These are phyloP conservation scores for Zeuzera pyrina DNA, from an alignment of 2,888 invertebrate genomes.

Conservation along the genomic window DNA sequence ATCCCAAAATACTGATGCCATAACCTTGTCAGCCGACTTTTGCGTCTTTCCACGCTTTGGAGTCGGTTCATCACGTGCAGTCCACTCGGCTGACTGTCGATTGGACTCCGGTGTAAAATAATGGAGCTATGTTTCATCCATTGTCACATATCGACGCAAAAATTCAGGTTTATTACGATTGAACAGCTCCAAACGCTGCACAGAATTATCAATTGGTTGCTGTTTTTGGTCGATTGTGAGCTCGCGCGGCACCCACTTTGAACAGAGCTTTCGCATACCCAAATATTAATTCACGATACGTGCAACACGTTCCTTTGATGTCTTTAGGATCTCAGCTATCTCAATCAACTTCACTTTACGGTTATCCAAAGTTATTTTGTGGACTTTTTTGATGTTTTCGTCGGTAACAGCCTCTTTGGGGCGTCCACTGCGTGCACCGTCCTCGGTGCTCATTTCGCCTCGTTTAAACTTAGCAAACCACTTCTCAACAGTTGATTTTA, in stretches of 20 bases:
- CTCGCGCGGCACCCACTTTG: neutral
- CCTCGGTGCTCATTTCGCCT: conserved; percentile 7
- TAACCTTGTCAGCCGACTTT: too few relatives aligned
- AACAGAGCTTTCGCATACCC: neutral
- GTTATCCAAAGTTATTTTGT: conserved; percentile 1
- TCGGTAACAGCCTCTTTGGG: conserved; percentile 6
- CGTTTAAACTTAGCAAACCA: conserved; percentile 3
- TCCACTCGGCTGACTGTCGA: too few relatives aligned
- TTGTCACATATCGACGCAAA: too few relatives aligned
- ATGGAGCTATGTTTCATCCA: neutral
- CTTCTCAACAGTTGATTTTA: conserved; percentile 6
- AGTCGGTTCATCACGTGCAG: too few relatives aligned
- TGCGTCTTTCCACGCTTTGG: too few relatives aligned
- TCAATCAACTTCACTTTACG: conserved; percentile 9
- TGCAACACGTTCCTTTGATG: conserved; percentile 5
- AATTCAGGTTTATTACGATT: neutral
- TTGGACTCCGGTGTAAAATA: too few relatives aligned
- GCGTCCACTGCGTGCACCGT: conserved; percentile 8
- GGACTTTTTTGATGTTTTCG: conserved; percentile 7
- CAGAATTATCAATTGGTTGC: neutral
- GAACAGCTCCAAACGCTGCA: neutral
- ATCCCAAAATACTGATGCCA: too few relatives aligned
- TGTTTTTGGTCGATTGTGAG: neutral
- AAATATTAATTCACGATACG: neutral
- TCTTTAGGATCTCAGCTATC: conserved; percentile 7